Evolutionary conservation across 92 coral and sea anemone genomes (phyloP).

Genomic region (Parazoanthus darwini): DNA sequence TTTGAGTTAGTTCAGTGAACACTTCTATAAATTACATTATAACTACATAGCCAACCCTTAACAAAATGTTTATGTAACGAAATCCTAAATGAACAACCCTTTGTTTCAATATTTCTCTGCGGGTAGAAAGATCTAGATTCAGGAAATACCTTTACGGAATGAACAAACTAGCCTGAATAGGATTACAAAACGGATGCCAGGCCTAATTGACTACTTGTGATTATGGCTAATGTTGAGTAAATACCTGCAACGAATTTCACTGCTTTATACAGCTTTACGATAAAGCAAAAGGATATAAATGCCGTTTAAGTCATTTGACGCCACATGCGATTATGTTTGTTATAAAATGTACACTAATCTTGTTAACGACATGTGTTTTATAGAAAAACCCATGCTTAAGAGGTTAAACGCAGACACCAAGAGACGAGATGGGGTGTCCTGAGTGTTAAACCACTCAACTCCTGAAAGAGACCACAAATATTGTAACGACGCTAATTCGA

Average conservation of each 20-base stretch:
- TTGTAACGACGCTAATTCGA: background rate
- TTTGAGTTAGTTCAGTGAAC: background rate
- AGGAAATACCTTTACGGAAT: slow-evolving; percentile 9
- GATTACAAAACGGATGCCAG: background rate
- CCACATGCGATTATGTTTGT: background rate
- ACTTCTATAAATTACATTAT: background rate
- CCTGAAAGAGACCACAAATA: too few relatives aligned
- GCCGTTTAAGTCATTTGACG: background rate
- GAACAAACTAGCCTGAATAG: background rate
- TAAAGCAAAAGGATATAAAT: too few relatives aligned
- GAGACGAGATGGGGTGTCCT: too few relatives aligned
- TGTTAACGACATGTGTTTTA: background rate
- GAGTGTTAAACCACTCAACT: too few relatives aligned
- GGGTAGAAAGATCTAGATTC: background rate
- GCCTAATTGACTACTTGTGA: background rate
- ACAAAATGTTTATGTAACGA: slow-evolving; percentile 9
- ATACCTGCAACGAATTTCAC: background rate
- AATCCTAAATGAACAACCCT: background rate
- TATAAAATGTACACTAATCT: background rate
- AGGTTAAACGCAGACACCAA: background rate
- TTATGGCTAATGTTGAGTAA: background rate
- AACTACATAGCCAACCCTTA: background rate
- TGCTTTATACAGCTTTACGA: background rate
- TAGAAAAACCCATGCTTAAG: background rate
- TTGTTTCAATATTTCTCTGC: background rate